phyloP scores from a whole-genome alignment of 2,113 vertebrate genomes.

The Gadus macrocephalus region DNA sequence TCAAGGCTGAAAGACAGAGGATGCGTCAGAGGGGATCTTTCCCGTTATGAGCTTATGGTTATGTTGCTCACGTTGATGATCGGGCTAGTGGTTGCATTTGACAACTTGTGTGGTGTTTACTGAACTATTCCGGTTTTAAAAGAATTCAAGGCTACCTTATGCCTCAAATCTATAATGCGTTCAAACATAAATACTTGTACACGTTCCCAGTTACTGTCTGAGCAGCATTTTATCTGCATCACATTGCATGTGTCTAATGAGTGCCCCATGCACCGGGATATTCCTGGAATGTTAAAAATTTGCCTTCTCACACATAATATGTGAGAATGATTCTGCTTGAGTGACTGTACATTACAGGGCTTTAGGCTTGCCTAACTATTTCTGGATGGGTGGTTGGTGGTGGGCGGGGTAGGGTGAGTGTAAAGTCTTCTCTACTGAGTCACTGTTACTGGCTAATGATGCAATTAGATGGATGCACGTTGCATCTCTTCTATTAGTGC shows the following conservation, averaged over 20 bases:
- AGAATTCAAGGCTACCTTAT: too few species aligned
- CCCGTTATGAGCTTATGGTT: conserved; percentile 10
- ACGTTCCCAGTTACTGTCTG: background rate
- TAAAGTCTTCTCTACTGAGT: conserved; percentile 63
- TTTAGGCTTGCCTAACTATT: conserved; percentile 66
- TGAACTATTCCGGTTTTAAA: too few species aligned
- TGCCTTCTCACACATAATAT: conserved; percentile 66
- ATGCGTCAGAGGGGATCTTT: conserved; percentile 10
- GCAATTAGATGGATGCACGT: conserved; percentile 66
- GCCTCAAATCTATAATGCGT: background rate
- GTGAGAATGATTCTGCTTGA: conserved; percentile 71
- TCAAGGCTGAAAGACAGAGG: background rate
- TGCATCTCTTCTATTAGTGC: conserved; percentile 38
- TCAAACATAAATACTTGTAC: background rate
- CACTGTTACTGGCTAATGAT: conserved; percentile 72
- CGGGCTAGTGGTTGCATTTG: conserved; percentile 15
- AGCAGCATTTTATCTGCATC: conserved; percentile 11
- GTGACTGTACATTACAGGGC: conserved; percentile 64
- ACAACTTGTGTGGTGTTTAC: background rate
- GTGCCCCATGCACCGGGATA: conserved; percentile 43
- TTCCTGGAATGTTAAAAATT: conserved; percentile 68
- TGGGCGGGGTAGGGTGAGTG: conserved; percentile 30
- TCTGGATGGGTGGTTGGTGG: conserved; percentile 53
- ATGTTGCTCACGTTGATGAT: conserved; percentile 16
- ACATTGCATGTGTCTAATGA: conserved; percentile 32